Percentiles rank a stretch among this genome's conserved stretches.
Evolutionary conservation across 2,888 invertebrate genomes (phyloP).

Genomic region (Ceraclea dissimilis): DNA sequence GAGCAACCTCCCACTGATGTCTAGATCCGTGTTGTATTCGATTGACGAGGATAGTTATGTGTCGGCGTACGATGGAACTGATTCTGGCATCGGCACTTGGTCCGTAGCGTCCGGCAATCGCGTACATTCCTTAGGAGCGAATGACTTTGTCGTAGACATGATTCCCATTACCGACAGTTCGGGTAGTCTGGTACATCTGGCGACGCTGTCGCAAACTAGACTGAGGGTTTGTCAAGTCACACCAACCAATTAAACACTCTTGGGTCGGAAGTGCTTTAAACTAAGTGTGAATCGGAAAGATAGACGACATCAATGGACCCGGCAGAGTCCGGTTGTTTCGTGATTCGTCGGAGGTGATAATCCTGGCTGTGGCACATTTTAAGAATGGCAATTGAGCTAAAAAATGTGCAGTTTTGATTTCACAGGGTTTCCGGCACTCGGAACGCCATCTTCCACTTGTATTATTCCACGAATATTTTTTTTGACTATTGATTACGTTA

Average conservation of each 20-base stretch:
- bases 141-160: slow-evolving; percentile 61
- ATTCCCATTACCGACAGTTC: slow-evolving; percentile 35
- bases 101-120: slow-evolving; percentile 49
- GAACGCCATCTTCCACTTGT: too few species aligned
- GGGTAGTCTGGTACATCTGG: slow-evolving; percentile 45
- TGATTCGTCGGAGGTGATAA: too few species aligned
- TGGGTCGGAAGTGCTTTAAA: too few species aligned
- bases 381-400: too few species aligned
- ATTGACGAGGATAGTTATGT: slow-evolving; percentile 54
- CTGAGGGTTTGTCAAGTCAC: slow-evolving; percentile 31
- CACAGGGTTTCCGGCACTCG: too few species aligned
- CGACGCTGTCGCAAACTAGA: slow-evolving; percentile 58
- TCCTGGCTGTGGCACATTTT: too few species aligned
- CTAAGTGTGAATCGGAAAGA: too few species aligned
- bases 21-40: slow-evolving; percentile 53
- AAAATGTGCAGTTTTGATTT: too few species aligned
- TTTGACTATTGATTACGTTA: too few species aligned
- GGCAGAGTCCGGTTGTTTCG: too few species aligned
- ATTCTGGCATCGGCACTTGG: slow-evolving; percentile 57
- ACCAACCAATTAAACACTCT: neutral
- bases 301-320: too few species aligned
- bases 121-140: slow-evolving; percentile 50
- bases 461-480: too few species aligned
- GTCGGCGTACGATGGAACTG: slow-evolving; percentile 69
- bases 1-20: slow-evolving; percentile 56